Percentiles rank a stretch among this genome's conserved stretches.
phyloP scores from a whole-genome alignment of 2,797 vertebrate genomes.

The Bradypodion pumilum region DNA sequence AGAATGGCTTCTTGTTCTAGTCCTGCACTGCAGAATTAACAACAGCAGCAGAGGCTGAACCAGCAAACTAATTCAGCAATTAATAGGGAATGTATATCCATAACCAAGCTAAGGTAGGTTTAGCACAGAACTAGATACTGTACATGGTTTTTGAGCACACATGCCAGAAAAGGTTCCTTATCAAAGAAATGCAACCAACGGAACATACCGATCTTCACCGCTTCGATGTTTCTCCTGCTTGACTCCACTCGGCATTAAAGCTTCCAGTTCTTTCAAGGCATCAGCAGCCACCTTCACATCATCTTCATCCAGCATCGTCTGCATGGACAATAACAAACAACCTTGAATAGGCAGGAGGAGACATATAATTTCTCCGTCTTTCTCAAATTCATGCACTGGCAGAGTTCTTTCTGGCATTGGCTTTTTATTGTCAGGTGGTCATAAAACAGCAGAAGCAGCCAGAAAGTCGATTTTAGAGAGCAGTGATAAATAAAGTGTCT shows the following conservation, averaged over 20 bases:
- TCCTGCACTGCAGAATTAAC: not conserved
- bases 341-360: not conserved
- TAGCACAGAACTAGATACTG: no score
- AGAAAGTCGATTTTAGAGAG: not conserved
- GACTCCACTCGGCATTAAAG: slow-evolving; percentile 90
- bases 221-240: slow-evolving; percentile 74
- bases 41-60: not conserved
- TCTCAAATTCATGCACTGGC: not conserved
- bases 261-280: slow-evolving; percentile 94
- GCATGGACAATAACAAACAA: not conserved
- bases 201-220: slow-evolving; percentile 79
- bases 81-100: not conserved
- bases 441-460: not conserved
- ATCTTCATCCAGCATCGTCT: slow-evolving; percentile 91
- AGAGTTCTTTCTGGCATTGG: not conserved
- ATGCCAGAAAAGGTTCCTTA: not conserved
- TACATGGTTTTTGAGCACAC: not conserved
- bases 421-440: not conserved
- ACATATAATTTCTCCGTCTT: not conserved
- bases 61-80: not conserved
- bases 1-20: no score
- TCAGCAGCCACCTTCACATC: slow-evolving; percentile 96
- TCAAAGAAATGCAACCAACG: not conserved
- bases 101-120: not conserved
- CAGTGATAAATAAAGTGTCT: not conserved